phyloP scores from a whole-genome alignment of 2,797 vertebrate species.

The Sylvia borin region DNA sequence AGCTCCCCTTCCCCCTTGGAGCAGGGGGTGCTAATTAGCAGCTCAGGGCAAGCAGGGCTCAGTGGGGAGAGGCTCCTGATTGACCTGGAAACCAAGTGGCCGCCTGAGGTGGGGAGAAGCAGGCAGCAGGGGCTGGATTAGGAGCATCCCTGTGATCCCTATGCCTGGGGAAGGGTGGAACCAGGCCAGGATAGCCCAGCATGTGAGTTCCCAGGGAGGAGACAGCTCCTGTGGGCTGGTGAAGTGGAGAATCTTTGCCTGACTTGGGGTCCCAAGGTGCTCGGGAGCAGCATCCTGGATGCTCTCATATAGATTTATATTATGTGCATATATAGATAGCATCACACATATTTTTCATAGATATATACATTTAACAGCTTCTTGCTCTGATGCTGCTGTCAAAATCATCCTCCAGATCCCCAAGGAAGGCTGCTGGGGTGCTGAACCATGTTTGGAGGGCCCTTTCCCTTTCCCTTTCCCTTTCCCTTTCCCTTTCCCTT shows the following conservation, averaged over 20 bases:
- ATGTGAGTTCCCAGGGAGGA: background rate
- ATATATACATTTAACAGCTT: background rate
- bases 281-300: background rate
- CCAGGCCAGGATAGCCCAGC: background rate
- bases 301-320: background rate
- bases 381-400: background rate
- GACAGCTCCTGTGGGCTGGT: background rate
- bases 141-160: background rate
- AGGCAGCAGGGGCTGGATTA: background rate
- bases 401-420: background rate
- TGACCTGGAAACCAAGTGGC: background rate
- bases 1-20: background rate
- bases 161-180: background rate
- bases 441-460: rapidly evolving
- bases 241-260: background rate
- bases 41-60: background rate
- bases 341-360: background rate
- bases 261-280: rapidly evolving
- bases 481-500: too few species aligned
- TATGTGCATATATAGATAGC: background rate
- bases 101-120: background rate
- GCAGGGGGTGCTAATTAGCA: background rate
- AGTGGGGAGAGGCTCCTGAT: background rate
- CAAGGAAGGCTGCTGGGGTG: background rate
- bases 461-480: too few species aligned